Evolutionary conservation across 1,140 invertebrate genomes (phyloP).

Genomic region (Nixonia krombeini): DNA sequence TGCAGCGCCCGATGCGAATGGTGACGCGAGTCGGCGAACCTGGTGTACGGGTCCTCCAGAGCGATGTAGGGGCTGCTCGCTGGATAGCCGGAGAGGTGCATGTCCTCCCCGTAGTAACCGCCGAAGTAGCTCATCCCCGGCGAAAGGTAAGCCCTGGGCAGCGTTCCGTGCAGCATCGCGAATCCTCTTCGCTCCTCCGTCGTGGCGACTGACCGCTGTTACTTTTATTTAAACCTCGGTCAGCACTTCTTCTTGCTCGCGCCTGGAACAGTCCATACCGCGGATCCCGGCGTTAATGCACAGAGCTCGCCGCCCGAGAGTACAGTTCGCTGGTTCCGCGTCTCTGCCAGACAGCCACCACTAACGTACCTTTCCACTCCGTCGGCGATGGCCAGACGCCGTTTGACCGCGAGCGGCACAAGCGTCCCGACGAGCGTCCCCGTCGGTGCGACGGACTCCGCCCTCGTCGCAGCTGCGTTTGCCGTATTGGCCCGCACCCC

Average conservation of each 20-base stretch:
- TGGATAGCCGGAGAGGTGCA: conserved; percentile 48
- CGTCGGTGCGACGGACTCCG: conserved; percentile 41
- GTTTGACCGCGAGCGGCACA: conserved; percentile 62
- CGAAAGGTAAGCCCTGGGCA: conserved; percentile 63
- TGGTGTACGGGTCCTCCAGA: conserved; percentile 50
- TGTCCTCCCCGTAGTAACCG: conserved; percentile 58
- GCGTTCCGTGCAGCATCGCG: conserved; percentile 64
- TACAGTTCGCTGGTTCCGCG: no score
- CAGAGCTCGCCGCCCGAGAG: no score
- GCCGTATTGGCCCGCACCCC: conserved; percentile 42
- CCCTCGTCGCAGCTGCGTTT: conserved; percentile 29
- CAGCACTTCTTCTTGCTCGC: background rate
- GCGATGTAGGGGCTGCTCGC: conserved; percentile 31
- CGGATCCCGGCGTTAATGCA: no score
- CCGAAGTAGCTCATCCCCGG: conserved; percentile 60
- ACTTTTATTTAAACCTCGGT: background rate
- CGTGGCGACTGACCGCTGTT: background rate
- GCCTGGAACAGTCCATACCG: background rate
- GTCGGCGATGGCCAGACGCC: conserved; percentile 63
- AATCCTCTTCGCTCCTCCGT: no score
- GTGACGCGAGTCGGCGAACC: conserved; percentile 32
- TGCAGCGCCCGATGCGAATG: conserved; percentile 28
- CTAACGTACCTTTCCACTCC: conserved; percentile 13
- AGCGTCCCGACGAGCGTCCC: conserved; percentile 27
- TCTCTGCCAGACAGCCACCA: background rate